Conservation (phyloP, 2,797 vertebrate species). For the Poecilia velifera region DNA sequence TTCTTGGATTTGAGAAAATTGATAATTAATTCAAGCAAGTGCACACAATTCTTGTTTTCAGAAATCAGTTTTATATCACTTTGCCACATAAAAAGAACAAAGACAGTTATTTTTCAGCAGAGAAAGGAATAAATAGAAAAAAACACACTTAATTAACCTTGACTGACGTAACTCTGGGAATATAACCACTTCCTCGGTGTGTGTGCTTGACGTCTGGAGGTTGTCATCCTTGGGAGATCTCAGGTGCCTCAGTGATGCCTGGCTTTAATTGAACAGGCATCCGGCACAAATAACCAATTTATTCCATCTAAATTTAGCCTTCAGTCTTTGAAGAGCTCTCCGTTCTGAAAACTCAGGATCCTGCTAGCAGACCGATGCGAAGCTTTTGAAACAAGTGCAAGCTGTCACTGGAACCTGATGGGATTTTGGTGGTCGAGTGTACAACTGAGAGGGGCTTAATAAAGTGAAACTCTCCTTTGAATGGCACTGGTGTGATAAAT, state of each 20-base stretch:
- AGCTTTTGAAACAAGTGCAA: constrained; percentile 27
- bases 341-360: constrained; percentile 32
- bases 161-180: constrained; percentile 14
- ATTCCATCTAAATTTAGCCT: constrained; percentile 68
- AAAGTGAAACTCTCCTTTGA: constrained; percentile 38
- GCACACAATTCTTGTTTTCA: not conserved
- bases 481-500: constrained; percentile 24
- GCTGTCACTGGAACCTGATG: constrained; percentile 40
- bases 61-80: not conserved
- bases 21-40: not conserved
- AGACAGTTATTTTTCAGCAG: not conserved
- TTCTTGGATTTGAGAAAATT: not conserved
- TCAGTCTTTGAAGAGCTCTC: constrained; percentile 54
- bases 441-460: constrained; percentile 41
- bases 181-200: constrained; percentile 41
- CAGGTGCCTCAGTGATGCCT: constrained; percentile 56
- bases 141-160: constrained; percentile 45
- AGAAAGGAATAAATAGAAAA: constrained; percentile 13
- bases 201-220: constrained; percentile 46
- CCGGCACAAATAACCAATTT: constrained; percentile 71
- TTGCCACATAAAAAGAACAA: not conserved
- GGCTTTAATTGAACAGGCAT: constrained; percentile 74
- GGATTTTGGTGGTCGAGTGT: constrained; percentile 38
- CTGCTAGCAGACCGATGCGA: constrained; percentile 21
- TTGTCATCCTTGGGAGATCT: constrained; percentile 54